Evolutionary conservation across 2,888 invertebrate species (phyloP).

Genomic region (Dryococelus australis): DNA sequence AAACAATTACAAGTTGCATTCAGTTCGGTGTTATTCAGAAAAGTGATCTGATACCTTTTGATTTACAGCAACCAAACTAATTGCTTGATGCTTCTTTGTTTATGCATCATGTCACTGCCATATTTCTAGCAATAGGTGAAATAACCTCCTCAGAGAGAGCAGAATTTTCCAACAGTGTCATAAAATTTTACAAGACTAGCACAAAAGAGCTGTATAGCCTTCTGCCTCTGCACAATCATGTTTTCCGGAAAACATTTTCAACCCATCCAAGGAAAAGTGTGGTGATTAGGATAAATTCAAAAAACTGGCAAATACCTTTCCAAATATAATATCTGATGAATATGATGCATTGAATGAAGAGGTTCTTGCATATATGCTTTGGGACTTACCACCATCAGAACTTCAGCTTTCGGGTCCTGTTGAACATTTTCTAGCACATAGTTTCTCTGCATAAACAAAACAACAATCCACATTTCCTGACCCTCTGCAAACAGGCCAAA

Average conservation of each 20-base stretch:
- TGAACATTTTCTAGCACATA: not conserved
- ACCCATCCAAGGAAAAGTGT: not conserved
- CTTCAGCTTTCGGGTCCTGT: not conserved
- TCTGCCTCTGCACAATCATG: not conserved
- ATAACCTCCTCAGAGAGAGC: not conserved
- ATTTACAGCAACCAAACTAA: not conserved
- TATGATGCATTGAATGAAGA: not conserved
- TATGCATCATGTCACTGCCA: not conserved
- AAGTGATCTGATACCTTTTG: not conserved
- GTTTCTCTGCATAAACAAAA: not conserved
- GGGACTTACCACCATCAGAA: not conserved
- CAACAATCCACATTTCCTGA: not conserved
- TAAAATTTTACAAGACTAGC: not conserved
- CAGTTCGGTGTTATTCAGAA: constrained; percentile 13
- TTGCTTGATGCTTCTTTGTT: not conserved
- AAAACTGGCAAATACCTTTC: not conserved
- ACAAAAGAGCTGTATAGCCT: not conserved
- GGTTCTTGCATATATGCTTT: not conserved
- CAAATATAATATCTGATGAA: not conserved
- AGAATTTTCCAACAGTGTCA: not conserved
- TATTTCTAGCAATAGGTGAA: not conserved
- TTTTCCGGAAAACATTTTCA: not conserved
- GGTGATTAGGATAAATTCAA: not conserved
- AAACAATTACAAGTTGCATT: constrained; percentile 20
- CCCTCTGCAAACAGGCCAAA: too few relatives aligned